Conservation (phyloP, 2,113 vertebrate genomes). For the Numida meleagris region DNA sequence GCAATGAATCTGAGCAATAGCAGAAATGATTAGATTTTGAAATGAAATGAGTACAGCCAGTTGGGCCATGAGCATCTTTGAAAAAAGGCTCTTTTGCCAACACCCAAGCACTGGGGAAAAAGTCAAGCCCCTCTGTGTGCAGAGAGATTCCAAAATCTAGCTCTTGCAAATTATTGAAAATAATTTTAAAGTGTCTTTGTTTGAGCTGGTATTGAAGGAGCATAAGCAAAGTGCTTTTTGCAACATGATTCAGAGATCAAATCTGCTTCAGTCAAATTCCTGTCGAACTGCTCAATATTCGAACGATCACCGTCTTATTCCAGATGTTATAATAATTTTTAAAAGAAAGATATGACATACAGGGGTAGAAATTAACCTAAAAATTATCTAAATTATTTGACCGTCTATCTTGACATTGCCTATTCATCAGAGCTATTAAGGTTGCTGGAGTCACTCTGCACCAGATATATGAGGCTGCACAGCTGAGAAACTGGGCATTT, state of each 20-base stretch:
- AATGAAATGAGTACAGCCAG: background rate
- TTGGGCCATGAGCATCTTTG: background rate
- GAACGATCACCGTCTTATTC: background rate
- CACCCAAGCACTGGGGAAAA: background rate
- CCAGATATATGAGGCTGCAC: background rate
- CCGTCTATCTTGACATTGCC: background rate
- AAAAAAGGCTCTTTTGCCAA: background rate
- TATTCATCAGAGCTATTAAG: background rate
- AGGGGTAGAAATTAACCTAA: background rate
- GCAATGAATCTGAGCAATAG: background rate
- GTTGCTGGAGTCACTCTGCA: background rate
- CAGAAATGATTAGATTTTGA: background rate
- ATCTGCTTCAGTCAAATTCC: background rate
- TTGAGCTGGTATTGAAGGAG: background rate
- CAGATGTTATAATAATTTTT: background rate
- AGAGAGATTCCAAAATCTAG: background rate
- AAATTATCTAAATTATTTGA: constrained; percentile 2
- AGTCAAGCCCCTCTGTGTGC: background rate
- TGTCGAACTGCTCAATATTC: background rate
- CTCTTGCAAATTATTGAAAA: background rate
- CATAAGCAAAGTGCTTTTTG: background rate
- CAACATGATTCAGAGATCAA: background rate
- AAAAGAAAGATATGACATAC: background rate
- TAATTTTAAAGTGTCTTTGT: background rate
- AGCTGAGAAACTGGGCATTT: background rate